Evolutionary conservation across 2,797 vertebrate genomes (phyloP), one percentile per base, ranked within the genome.

Genomic region (Fratercula arctica): DNA sequence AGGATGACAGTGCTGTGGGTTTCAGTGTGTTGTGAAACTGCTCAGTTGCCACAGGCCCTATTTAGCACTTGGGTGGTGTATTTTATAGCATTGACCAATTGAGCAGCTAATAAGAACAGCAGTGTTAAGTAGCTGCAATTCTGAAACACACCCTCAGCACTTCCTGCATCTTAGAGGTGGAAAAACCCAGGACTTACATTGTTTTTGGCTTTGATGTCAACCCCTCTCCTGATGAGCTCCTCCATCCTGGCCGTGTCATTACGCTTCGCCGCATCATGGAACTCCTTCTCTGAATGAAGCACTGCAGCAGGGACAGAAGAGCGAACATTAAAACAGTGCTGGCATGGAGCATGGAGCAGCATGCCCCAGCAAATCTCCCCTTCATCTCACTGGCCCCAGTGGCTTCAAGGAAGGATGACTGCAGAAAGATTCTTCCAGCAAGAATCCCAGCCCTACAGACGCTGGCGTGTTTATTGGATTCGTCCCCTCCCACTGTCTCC

Each of bases 141-240:
- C 69, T 81, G 78, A 88, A 82, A 77, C n/a, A 53, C 2, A 0
- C 24, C 39, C 74, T 84, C 54, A 81, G 69, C 59, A 37, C 50
- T 79, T 87, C 68, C 45, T 63, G 60, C 33, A 91, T 43, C 39
- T 63, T 24, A 21, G 66, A 72, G 26, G 18, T 33, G 31, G 80
- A 76, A 87, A 89, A 90, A 16, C 3, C 59, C 72, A 69, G 77
- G 48, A 97, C 98, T 96, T 96, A 99, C 99, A 31, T 96, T 98
- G 94, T 97, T 99, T 97, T 98, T 99, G 95, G 98, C 98, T 94
- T 98, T 98, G 91, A 99, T 56, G 26, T 99, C 95, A 29, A 99
- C 98, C 12, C 98, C 98, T 95, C 91, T 98, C 87, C 83, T 96
- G 46, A 99, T 98, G 90, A 99, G 98, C 46, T 99, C 97, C 85